These are phyloP conservation scores for Cossypha heuglini DNA, from an alignment of 2,797 vertebrate species.

Conservation along the genomic window DNA sequence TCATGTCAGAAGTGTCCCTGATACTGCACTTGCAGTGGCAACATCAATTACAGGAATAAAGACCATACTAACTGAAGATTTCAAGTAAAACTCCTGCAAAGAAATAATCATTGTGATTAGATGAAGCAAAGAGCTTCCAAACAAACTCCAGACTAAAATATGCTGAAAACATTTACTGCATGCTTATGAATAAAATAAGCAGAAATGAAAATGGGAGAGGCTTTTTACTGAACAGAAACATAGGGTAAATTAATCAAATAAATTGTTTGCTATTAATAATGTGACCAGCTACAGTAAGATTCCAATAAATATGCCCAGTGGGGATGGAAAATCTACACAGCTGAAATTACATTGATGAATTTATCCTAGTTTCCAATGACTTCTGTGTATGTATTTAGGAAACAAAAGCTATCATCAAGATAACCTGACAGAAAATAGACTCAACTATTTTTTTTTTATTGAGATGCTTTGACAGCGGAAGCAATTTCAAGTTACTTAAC, in stretches of 20 bases:
- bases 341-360: conserved; percentile 36
- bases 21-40: not conserved
- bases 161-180: not conserved
- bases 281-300: not conserved
- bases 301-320: conserved; percentile 18
- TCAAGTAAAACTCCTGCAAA: not conserved
- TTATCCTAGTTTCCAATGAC: not conserved
- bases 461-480: not conserved
- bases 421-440: not conserved
- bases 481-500: not conserved
- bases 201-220: not conserved
- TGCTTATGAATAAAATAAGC: not conserved
- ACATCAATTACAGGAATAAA: not conserved
- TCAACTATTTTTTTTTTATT: not conserved
- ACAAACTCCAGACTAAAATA: not conserved
- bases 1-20: not conserved
- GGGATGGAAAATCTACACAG: conserved; percentile 10
- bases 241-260: conserved; percentile 29
- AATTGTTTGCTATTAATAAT: conserved; percentile 45
- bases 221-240: not conserved
- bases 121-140: not conserved
- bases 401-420: not conserved
- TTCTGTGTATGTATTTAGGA: not conserved
- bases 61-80: not conserved
- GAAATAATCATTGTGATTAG: not conserved